Conservation (phyloP, 2,113 vertebrate genomes). For the Colinus virginianus region DNA sequence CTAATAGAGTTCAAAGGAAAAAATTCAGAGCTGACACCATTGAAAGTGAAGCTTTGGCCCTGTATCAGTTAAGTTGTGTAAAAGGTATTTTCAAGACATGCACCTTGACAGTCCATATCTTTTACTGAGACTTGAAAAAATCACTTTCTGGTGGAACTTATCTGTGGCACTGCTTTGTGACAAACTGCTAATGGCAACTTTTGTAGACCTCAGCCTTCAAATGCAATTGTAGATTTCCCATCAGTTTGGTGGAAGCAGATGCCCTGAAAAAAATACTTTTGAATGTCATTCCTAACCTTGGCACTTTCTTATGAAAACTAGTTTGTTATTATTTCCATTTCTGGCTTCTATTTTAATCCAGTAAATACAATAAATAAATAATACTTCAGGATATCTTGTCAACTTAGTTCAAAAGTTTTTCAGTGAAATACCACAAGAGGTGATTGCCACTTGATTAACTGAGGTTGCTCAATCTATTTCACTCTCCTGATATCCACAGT, state of each 20-base stretch:
- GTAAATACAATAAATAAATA: background rate
- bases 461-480: background rate
- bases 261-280: background rate
- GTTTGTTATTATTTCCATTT: background rate
- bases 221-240: constrained; percentile 1
- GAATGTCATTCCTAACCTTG: background rate
- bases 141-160: background rate
- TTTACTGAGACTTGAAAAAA: background rate
- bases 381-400: background rate
- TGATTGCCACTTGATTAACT: background rate
- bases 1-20: background rate
- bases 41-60: background rate
- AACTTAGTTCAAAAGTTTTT: background rate
- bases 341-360: background rate
- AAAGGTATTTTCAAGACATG: background rate
- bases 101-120: background rate
- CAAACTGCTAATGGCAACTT: constrained; percentile 15
- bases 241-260: background rate
- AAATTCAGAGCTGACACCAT: background rate
- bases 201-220: background rate
- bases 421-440: background rate
- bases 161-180: constrained; percentile 19
- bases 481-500: background rate
- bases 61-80: background rate
- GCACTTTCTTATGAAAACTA: background rate